Conservation (phyloP, 2,888 invertebrate species). For the Leucophenga montana region DNA sequence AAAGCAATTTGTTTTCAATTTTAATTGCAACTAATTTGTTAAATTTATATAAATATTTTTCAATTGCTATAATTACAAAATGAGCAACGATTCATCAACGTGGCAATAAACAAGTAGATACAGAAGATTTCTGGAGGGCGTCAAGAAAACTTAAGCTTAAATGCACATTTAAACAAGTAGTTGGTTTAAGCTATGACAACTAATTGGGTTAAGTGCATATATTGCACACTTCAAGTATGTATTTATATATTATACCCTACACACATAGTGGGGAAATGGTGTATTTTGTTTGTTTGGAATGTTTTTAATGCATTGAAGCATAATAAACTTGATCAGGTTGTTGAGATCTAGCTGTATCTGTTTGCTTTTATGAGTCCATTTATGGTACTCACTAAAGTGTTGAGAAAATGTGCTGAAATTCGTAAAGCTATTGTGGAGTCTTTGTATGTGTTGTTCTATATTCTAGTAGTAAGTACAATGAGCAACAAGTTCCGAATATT, state of each 20-base stretch:
- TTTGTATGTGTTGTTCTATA: no score
- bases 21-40: constrained; percentile 26
- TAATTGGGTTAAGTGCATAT: constrained; percentile 25
- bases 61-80: constrained; percentile 6
- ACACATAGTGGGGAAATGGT: not conserved
- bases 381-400: no score
- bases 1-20: constrained; percentile 20
- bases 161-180: not conserved
- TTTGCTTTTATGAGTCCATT: no score
- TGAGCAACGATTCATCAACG: not conserved
- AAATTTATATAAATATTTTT: constrained; percentile 12
- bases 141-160: no score
- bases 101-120: no score
- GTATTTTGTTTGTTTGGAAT: not conserved
- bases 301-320: not conserved
- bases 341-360: no score
- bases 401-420: no score
- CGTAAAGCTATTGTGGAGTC: no score
- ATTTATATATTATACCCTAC: not conserved
- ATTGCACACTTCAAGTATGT: not conserved
- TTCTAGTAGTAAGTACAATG: no score
- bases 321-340: no score
- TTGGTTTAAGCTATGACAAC: constrained; percentile 5
- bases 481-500: no score
- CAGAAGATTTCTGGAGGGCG: no score